A percentile compares a stretch with the other conserved stretches of the same genome.
Evolutionary conservation across 2,888 invertebrate genomes (phyloP).

Genomic region (Lithophane socia): DNA sequence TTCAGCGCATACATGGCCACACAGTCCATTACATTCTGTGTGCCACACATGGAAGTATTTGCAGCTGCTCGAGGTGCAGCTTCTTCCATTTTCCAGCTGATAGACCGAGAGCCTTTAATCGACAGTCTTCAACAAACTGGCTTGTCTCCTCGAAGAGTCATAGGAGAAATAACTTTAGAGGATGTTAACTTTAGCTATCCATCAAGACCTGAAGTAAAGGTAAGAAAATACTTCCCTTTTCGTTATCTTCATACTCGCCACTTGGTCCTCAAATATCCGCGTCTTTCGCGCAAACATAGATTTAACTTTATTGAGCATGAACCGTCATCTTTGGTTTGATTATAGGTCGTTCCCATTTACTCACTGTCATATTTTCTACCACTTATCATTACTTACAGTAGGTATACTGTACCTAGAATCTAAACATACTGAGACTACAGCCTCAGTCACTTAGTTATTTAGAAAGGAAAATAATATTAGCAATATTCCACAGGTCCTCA

Average conservation of each 20-base stretch:
- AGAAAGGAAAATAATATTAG: no score
- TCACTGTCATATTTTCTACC: neutral
- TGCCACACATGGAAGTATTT: conserved; percentile 94
- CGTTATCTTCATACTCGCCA: neutral
- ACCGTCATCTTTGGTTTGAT: neutral
- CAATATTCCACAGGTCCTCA: conserved; percentile 89
- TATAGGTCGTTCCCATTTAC: neutral
- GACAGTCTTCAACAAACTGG: conserved; percentile 92
- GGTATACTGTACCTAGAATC: neutral
- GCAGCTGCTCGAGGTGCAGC: conserved; percentile 94
- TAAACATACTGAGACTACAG: neutral
- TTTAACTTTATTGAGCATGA: neutral
- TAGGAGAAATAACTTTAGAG: conserved; percentile 93
- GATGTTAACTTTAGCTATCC: conserved; percentile 95
- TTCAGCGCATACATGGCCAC: conserved; percentile 95
- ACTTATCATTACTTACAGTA: neutral
- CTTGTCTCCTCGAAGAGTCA: conserved; percentile 89
- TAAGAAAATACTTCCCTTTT: conserved; percentile 65
- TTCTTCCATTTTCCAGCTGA: conserved; percentile 92
- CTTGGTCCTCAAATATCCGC: neutral
- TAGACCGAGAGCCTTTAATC: conserved; percentile 93
- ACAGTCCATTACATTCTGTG: conserved; percentile 94
- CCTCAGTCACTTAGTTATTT: neutral
- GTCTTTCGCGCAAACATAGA: neutral
- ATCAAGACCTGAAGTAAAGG: conserved; percentile 93